Base-by-base conservation (phyloP, 2,888 invertebrate species). In the Himalopsyche anomala region DNA sequence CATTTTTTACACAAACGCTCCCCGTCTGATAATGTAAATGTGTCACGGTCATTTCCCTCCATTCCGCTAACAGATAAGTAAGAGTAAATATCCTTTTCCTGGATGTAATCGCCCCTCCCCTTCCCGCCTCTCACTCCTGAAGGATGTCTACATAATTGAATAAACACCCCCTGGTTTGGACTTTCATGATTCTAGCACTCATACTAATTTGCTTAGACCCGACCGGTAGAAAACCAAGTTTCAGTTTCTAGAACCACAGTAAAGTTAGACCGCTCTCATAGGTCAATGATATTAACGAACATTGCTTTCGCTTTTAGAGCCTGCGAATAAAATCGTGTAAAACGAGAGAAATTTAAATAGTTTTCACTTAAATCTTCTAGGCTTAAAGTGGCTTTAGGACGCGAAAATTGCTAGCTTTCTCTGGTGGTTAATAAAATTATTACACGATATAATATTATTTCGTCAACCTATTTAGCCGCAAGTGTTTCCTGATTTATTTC, bases 81-180 rank as follows among this genome's bases (percentile, higher is more conserved):
- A 69, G 69, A 69, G 69, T 69, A 69, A 69, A 69, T 69, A 69
- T 69, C 69, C 69, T 69, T 69, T 69, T 69, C 69, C 69, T 19
- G 69, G 69, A 69, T 69, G 69, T 69, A 69, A 69, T 69, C 69
- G 69, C 36, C 69, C 69, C 69, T 69, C 28, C 28, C 5, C 0
- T 2, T 69, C n/a, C 69, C 69, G 9, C 45, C 36, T 5, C 69
- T 69, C 19, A 69, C 69, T 69, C 36, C 11, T 69, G 69, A 69
- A 36, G 69, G 69, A 69, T 69, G 69, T 69, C 69, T n/a, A 69
- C 69, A 69, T 69, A 69, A 69, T 69, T 69, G 69, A 69, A 69
- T 69, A 69, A 69, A 69, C 69, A 69, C 69, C 69, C 69, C 36
- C 69, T 36, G 69, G 69, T 69, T 69, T 28, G 69, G 69, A 69